Evolutionary conservation across 2,888 invertebrate species (phyloP).

Genomic region (Chaitophorus viminalis): DNA sequence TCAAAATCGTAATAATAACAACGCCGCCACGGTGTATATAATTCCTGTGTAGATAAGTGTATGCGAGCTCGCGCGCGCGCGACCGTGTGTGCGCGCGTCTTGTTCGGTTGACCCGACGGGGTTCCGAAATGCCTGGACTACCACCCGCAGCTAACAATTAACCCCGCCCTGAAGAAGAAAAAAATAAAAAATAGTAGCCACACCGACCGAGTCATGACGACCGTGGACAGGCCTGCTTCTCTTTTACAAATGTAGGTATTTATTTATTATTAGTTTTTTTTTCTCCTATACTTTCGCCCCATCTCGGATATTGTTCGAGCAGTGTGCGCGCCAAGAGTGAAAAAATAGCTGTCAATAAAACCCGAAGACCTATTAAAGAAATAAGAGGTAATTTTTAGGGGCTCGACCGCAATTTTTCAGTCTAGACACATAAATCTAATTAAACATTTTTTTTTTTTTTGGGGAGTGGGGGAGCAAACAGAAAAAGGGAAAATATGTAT

Average conservation of each 20-base stretch:
- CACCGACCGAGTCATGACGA: conserved; percentile 23
- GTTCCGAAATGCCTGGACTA: conserved; percentile 46
- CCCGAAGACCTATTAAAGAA: conserved; percentile 47
- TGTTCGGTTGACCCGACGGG: conserved; percentile 50
- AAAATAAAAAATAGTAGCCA: conserved; percentile 51
- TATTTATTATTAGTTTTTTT: conserved; percentile 47
- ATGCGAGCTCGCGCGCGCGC: neutral
- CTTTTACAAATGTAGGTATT: conserved; percentile 58
- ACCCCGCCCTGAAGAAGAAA: conserved; percentile 40
- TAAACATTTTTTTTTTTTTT: conserved; percentile 38
- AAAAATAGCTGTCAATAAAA: conserved; percentile 61
- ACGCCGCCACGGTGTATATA: neutral
- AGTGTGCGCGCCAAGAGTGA: neutral
- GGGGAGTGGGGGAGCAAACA: conserved; percentile 28
- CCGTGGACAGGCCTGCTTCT: conserved; percentile 33
- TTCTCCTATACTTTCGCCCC: neutral
- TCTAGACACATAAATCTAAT: conserved; percentile 62
- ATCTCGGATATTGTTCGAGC: conserved; percentile 43
- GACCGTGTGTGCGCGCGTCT: neutral
- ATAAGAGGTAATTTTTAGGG: conserved; percentile 56
- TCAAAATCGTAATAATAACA: conserved; percentile 23
- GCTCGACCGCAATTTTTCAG: conserved; percentile 60
- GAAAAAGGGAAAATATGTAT: conserved; percentile 5
- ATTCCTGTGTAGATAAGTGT: neutral
- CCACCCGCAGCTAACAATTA: conserved; percentile 62